Evolutionary conservation across 2,888 invertebrate species (phyloP), one percentile per base, ranked within the genome.

Genomic region (Tachina lurida): DNA sequence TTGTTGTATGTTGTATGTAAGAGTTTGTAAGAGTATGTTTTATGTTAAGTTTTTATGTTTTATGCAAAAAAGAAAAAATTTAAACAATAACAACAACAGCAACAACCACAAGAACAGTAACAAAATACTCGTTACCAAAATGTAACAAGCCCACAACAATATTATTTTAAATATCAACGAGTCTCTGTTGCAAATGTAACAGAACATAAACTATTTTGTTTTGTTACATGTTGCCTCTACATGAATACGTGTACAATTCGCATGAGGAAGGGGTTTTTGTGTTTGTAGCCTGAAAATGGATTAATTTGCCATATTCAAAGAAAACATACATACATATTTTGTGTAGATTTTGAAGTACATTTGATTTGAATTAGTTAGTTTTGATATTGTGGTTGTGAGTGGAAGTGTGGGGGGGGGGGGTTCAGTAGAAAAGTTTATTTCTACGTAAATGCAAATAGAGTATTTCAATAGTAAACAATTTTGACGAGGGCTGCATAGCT

Each of bases 91-190:
- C 22, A 52, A 49, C 15, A 49, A 67, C 31, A 31, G 31, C 31
- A 31, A 31, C 31, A 31, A 31, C 31, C 31, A 31, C 31, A 31
- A 31, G 7, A 31, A 7, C 7, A 68, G 41, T 19, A 77, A 41
- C 60, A 68, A 74, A 22, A 60, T 56, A 17, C 45, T 56, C 43
- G 74, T 68, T 52, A 67, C 58, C 67, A 7, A 75, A 77, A 67
- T 71, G 58, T 65, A 65, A 83, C 83, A 83, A 78, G 60, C 77
- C 77, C 77, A 78, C 83, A 77, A 83, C 65, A 77, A 78, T 60
- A 73, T 52, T 77, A 65, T 79, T 63, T 71, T 54, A 15, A 41
- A 54, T 54, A 49, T 41, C 74, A 74, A 41, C 31, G 17, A 76
- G 39, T n/a, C 56, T 73, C 65, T 80, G 67, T 60, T 70, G 54